Conservation (phyloP, 2,797 vertebrate species). For the Chelmon rostratus region DNA sequence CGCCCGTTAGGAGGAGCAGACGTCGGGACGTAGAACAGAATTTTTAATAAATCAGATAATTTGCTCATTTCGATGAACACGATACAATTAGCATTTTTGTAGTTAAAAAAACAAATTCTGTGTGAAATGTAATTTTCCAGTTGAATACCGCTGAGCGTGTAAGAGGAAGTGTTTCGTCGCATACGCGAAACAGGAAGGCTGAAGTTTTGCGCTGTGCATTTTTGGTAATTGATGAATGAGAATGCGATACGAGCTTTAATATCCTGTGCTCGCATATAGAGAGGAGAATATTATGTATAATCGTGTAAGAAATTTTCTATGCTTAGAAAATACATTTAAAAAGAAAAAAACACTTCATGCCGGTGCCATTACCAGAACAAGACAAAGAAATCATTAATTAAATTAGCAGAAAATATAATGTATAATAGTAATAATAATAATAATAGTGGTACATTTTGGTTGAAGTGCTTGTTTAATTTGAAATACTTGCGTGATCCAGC, state of each 20-base stretch:
- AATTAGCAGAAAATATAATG: too few relatives aligned
- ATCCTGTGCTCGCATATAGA: neutral
- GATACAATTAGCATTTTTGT: neutral
- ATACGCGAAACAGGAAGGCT: neutral
- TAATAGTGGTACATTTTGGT: too few relatives aligned
- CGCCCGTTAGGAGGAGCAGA: neutral
- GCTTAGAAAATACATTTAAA: neutral
- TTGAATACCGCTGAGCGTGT: neutral
- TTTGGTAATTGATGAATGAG: neutral
- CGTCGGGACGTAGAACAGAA: neutral
- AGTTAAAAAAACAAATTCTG: neutral
- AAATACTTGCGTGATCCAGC: too few relatives aligned
- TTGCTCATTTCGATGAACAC: neutral
- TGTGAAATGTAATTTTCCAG: constrained; percentile 5
- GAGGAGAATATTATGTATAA: neutral
- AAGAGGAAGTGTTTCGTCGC: neutral
- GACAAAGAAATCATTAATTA: too few relatives aligned
- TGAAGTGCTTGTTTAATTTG: neutral
- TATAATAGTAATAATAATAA: too few relatives aligned
- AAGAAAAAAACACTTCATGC: neutral
- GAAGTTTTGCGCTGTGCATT: neutral
- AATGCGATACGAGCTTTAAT: neutral
- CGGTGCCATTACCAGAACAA: neutral
- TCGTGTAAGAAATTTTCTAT: neutral
- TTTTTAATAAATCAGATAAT: neutral